These are phyloP conservation scores for Bubo blakistoni DNA, from an alignment of 2,113 vertebrate genomes.

Conservation along the genomic window DNA sequence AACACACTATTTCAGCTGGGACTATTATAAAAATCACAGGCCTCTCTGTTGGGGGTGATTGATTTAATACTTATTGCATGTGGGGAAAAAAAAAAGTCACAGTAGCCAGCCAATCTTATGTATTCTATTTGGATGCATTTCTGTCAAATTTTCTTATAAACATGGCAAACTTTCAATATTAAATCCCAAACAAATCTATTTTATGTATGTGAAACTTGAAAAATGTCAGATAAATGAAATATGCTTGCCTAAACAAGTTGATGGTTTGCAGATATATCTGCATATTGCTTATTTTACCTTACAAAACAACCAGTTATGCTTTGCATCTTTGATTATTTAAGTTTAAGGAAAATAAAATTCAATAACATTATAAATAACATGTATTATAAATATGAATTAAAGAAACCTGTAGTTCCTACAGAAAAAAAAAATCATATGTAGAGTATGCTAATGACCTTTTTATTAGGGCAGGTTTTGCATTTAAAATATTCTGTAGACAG, in stretches of 20 bases:
- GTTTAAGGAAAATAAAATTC: neutral
- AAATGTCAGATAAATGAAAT: conserved; percentile 30
- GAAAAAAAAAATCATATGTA: neutral
- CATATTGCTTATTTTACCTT: neutral
- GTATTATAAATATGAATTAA: neutral
- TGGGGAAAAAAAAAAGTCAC: neutral
- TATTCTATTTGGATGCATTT: conserved; percentile 3
- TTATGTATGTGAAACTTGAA: conserved; percentile 20
- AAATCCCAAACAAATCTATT: conserved; percentile 17
- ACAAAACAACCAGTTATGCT: neutral
- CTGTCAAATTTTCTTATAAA: conserved; percentile 15
- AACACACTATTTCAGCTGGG: neutral
- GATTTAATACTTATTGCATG: neutral
- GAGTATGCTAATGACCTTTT: neutral
- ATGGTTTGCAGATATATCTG: neutral
- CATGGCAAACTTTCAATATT: neutral
- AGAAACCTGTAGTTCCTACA: neutral
- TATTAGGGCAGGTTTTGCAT: neutral
- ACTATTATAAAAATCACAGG: neutral
- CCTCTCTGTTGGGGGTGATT: neutral
- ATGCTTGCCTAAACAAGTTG: neutral
- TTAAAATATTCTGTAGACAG: neutral
- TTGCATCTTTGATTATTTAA: neutral
- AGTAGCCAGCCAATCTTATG: neutral
- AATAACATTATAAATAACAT: too few species aligned